Evolutionary conservation across 2,797 vertebrate genomes (phyloP).

Genomic region (Lindbergichthys nudifrons): DNA sequence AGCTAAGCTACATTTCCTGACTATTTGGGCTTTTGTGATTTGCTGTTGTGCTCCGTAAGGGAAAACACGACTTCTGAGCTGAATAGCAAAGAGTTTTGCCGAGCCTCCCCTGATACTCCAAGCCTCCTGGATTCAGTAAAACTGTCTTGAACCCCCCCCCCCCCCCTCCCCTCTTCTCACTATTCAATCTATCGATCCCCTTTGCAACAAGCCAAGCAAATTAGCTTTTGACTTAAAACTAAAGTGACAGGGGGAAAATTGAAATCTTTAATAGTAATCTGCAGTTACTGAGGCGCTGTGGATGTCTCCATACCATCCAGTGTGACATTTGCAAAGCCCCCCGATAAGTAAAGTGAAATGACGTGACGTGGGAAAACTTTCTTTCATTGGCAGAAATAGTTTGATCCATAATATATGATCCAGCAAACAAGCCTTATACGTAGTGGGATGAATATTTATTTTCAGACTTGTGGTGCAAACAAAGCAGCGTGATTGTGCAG

Average conservation of each 20-base stretch:
- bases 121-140: conserved; percentile 44
- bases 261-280: conserved; percentile 78
- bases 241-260: conserved; percentile 76
- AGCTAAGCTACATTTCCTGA: conserved; percentile 54
- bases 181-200: conserved; percentile 73
- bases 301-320: conserved; percentile 58
- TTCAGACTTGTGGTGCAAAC: conserved; percentile 40
- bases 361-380: conserved; percentile 28
- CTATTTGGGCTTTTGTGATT: conserved; percentile 42
- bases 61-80: conserved; percentile 49
- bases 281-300: conserved; percentile 52
- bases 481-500: conserved; percentile 36
- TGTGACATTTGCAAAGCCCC: conserved; percentile 38
- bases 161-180: conserved; percentile 27
- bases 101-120: conserved; percentile 25
- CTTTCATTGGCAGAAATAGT: conserved; percentile 51
- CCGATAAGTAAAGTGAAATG: conserved; percentile 24
- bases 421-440: conserved; percentile 23
- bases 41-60: conserved; percentile 46
- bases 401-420: conserved; percentile 64
- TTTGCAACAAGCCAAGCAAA: conserved; percentile 73
- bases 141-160: conserved; percentile 50
- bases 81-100: conserved; percentile 46
- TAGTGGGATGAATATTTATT: conserved; percentile 54
- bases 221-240: conserved; percentile 80